phyloP scores from a whole-genome alignment of 2,888 invertebrate genomes.

The Eumerus sabulonum region DNA sequence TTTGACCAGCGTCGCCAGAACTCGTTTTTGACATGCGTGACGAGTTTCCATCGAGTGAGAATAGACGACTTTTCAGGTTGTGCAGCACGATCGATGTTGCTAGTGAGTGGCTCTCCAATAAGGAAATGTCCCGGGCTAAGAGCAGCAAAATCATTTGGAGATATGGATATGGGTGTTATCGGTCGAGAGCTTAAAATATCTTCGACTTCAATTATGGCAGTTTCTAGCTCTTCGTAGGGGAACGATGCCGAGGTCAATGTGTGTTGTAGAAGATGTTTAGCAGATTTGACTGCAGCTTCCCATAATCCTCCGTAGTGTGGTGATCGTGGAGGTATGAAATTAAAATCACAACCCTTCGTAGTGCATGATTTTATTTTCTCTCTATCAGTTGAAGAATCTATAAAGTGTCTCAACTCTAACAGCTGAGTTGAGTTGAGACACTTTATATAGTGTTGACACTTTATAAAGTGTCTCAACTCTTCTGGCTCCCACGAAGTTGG shows the following conservation, averaged over 20 bases:
- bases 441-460: too few relatives aligned
- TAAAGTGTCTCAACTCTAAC: background rate
- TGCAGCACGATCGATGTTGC: background rate
- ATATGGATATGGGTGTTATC: constrained; percentile 5
- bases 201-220: constrained; percentile 3
- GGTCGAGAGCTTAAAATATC: constrained; percentile 19
- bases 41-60: too few relatives aligned
- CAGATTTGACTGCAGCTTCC: constrained; percentile 21
- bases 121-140: constrained; percentile 28
- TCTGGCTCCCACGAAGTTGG: constrained; percentile 3
- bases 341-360: background rate
- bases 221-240: constrained; percentile 24
- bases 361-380: constrained; percentile 11
- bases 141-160: too few relatives aligned
- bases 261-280: constrained; percentile 17
- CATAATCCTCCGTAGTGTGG: constrained; percentile 21
- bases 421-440: too few relatives aligned
- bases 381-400: background rate
- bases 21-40: too few relatives aligned
- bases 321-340: constrained; percentile 13
- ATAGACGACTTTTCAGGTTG: background rate
- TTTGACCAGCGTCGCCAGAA: too few relatives aligned
- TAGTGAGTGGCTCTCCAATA: constrained; percentile 6
- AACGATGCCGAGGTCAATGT: background rate
- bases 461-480: background rate